Base-by-base conservation (phyloP, 53 echinoderm and acorn worm genomes). In the Stichopus horrens region DNA sequence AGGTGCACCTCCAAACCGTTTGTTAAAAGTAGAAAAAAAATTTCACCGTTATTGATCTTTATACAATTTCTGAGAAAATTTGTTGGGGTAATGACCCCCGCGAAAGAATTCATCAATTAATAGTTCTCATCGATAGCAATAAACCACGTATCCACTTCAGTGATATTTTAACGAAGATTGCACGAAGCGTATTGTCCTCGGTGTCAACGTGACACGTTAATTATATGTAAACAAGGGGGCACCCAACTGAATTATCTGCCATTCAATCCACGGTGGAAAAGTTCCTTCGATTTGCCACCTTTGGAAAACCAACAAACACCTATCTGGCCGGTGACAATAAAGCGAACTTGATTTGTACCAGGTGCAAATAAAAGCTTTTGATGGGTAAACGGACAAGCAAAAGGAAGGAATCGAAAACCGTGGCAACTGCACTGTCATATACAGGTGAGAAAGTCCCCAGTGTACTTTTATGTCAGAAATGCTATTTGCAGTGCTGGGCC, bases 181-280 rank as follows among this genome's bases (percentile, higher is more conserved):
- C 51, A 76, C 51, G 76, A 22, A 22, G 21, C 4, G 23, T 52
- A 76, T 76, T 76, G 76, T 76, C 51, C 37, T 76, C 51, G 51
- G 76, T 76, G 76, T 76, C 21, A 76, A 76, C 76, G 76, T 76
- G 8, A 76, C 76, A 23, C 23, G 18, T 76, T 76, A 51, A 22
- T 51, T 37, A 37, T 37, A 37, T 37, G 37, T 37, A 37, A 1
- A 37, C 37, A 37, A 37, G 57, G 57, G 55, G 58, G 58, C 81
- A 81, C 81, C 81, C 23, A 7, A 57, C 58, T 81, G 58, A 58
- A 81, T 58, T 81, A 81, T n/a, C 81, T 81, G 81, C 57, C 81
- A 58, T 81, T 81, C 81, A 81, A 16, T 0, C 56, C 22, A 19
- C 18, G 56, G 21, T 81, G 81, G 57, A 18, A 81, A 56, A 21